A percentile compares a stretch with the other conserved stretches of the same genome.
Conservation (phyloP, 64 coral and sea anemone species). For the Astreopora myriophthalma region DNA sequence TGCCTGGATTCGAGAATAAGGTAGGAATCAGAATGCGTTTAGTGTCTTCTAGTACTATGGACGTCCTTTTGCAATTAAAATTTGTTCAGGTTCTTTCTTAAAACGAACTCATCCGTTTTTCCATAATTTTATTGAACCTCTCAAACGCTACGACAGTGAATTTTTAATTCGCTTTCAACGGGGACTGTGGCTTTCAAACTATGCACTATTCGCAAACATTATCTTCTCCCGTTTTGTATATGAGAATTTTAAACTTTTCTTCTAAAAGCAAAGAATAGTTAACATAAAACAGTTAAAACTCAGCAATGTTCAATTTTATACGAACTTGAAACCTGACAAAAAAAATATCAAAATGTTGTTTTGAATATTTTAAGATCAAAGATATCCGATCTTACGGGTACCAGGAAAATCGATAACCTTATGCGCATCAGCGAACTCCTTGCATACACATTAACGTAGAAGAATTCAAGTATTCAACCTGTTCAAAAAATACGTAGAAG, state of each 20-base stretch:
- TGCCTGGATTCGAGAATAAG: conserved; percentile 87
- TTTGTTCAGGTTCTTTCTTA: neutral
- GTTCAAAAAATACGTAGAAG: neutral
- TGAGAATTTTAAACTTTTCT: neutral
- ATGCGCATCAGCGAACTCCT: neutral
- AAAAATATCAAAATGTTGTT: conserved; percentile 32
- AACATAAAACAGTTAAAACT: neutral
- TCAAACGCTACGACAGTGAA: neutral
- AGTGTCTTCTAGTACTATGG: neutral
- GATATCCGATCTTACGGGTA: conserved; percentile 2
- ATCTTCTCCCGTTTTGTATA: too few relatives aligned
- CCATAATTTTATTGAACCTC: neutral
- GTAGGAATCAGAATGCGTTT: neutral
- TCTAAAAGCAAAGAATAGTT: neutral
- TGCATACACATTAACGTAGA: neutral
- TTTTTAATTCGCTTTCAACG: neutral
- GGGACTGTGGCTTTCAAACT: neutral
- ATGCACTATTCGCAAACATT: too few relatives aligned
- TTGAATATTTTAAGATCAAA: conserved; percentile 44
- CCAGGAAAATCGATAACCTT: neutral
- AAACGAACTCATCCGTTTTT: neutral
- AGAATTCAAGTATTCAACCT: neutral
- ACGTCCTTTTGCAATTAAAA: neutral
- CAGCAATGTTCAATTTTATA: neutral
- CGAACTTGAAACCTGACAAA: neutral